These are phyloP conservation scores for Parauchenoglanis ngamensis DNA, from an alignment of 2,797 vertebrate species.

Conservation along the genomic window DNA sequence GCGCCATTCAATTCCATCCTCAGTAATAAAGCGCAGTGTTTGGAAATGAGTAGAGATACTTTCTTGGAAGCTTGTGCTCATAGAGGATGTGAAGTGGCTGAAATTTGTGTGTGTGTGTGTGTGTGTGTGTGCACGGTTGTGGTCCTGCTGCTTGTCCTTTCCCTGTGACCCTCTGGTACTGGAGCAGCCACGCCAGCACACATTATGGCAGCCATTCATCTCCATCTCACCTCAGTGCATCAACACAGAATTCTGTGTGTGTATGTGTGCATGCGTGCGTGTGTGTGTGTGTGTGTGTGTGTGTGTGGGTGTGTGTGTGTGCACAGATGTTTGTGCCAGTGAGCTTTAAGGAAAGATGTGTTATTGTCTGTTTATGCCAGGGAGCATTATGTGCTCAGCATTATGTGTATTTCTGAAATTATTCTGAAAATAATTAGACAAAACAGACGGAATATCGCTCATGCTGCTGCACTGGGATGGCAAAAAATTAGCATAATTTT, in stretches of 20 bases:
- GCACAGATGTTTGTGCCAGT: background rate
- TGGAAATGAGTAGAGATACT: conserved; percentile 29
- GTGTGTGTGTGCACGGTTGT: background rate
- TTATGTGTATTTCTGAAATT: background rate
- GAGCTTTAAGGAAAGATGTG: background rate
- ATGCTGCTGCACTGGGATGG: background rate
- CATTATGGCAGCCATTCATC: conserved; percentile 58
- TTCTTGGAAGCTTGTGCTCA: background rate
- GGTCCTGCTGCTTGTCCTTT: conserved; percentile 41
- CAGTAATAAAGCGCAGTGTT: background rate
- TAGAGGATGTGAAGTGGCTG: conserved; percentile 25
- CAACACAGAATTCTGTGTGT: conserved; percentile 13
- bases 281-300: conserved; percentile 10
- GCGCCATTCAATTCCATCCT: conserved; percentile 30
- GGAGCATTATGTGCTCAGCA: background rate
- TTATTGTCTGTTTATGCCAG: background rate
- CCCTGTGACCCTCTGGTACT: conserved; percentile 41
- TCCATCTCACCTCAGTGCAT: conserved; percentile 43
- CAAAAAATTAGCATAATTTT: background rate
- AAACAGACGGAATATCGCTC: background rate
- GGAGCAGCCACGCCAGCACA: conserved; percentile 42
- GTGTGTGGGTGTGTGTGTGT: background rate
- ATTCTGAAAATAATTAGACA: conserved; percentile 1
- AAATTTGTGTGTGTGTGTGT: conserved; percentile 21
- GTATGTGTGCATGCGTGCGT: conserved; percentile 19